Evolutionary conservation across 2,888 invertebrate genomes (phyloP).

Genomic region (Plagiodera versicolora): DNA sequence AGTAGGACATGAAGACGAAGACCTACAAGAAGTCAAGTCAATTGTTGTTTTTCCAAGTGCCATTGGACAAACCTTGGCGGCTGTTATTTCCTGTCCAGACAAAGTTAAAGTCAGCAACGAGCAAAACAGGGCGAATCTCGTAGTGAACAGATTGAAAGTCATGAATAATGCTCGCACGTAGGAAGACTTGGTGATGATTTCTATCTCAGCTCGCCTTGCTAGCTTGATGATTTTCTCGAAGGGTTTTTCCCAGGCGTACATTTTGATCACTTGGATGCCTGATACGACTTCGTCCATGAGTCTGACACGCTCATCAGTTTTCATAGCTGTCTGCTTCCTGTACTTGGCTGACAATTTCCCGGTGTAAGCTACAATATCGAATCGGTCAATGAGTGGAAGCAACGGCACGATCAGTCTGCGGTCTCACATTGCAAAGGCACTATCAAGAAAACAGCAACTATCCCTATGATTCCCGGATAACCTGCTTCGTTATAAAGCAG

Average conservation of each 20-base stretch:
- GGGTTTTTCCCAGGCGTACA: slow-evolving; percentile 77
- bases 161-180: slow-evolving; percentile 68
- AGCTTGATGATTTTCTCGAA: slow-evolving; percentile 65
- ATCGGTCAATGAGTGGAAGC: too few relatives aligned
- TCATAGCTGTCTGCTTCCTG: slow-evolving; percentile 54
- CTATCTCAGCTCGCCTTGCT: slow-evolving; percentile 59
- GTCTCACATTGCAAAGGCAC: slow-evolving; percentile 79
- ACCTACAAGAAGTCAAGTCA: slow-evolving; percentile 42
- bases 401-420: too few relatives aligned
- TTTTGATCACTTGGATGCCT: slow-evolving; percentile 75
- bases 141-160: slow-evolving; percentile 78
- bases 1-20: slow-evolving; percentile 61
- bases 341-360: slow-evolving; percentile 52
- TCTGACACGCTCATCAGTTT: slow-evolving; percentile 67
- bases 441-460: slow-evolving; percentile 74
- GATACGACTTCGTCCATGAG: slow-evolving; percentile 74
- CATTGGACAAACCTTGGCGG: slow-evolving; percentile 61
- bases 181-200: slow-evolving; percentile 63
- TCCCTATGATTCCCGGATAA: slow-evolving; percentile 75
- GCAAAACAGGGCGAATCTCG: slow-evolving; percentile 75
- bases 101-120: slow-evolving; percentile 71
- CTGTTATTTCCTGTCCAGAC: slow-evolving; percentile 66
- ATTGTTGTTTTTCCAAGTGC: neutral
- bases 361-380: slow-evolving; percentile 44
- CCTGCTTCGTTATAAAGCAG: slow-evolving; percentile 78